phyloP scores from a whole-genome alignment of 2,888 invertebrate species.

The Lysandra coridon region DNA sequence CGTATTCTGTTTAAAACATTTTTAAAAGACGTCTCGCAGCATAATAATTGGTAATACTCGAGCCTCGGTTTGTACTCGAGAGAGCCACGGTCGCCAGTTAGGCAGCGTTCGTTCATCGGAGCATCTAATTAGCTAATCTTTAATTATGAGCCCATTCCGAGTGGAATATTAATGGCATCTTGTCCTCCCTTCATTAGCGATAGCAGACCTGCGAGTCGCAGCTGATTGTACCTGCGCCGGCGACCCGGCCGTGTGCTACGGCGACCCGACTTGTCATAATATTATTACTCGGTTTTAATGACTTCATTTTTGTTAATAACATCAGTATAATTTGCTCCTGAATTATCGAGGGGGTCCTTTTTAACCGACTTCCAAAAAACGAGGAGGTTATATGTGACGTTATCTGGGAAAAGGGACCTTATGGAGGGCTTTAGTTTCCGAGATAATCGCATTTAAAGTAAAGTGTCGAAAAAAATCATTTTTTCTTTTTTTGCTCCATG shows the following conservation, averaged over 20 bases:
- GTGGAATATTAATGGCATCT: constrained; percentile 4
- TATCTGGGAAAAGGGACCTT: too few relatives aligned
- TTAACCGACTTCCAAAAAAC: too few relatives aligned
- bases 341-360: background rate
- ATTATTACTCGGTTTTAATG: background rate
- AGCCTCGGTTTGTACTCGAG: too few relatives aligned
- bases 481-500: too few relatives aligned
- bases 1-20: background rate
- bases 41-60: too few relatives aligned
- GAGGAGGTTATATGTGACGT: too few relatives aligned
- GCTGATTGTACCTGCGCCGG: background rate
- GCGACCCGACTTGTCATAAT: background rate
- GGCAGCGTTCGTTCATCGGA: background rate
- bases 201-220: background rate
- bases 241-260: background rate
- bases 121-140: constrained; percentile 10
- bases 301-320: background rate
- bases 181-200: background rate
- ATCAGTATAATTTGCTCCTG: background rate
- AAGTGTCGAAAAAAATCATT: too few relatives aligned
- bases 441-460: too few relatives aligned
- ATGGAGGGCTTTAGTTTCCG: too few relatives aligned
- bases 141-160: background rate
- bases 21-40: background rate
- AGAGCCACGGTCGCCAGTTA: background rate